Base-by-base conservation (phyloP, 2,113 vertebrate genomes). In the Psittacula cyanocephala region DNA sequence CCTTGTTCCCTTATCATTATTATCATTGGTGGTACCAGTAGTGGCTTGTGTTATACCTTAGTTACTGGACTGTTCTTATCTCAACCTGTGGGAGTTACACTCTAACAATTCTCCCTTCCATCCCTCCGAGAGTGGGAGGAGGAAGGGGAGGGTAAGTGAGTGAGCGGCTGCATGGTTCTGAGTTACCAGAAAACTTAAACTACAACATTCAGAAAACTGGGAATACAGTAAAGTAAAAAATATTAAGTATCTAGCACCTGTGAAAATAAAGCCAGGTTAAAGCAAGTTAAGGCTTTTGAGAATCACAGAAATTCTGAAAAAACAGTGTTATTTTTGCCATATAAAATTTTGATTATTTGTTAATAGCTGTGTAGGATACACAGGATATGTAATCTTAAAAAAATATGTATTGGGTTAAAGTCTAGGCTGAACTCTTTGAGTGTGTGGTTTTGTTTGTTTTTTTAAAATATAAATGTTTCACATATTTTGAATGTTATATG, bases 211-310 rank as follows among this genome's bases (percentile, higher is more conserved):
- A 85, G 43, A 93, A 78, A 60, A 86, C 67, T 23, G 65, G 17
- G 17, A 49, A 44, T 47, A 13, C 28, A 41, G 6, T 44, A 8
- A 77, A 27, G 3, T 50, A 18, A 2, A 5, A 64, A 82, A 92
- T 2, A 3, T 75, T 43, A 15, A 37, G 12, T 53, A 37, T 39
- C 6, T 18, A 65, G n/a, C 1, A 8, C 2, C 2, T 64, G 11
- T 53, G 31, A 46, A 81, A 88, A 67, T 7, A 35, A 72, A 29
- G 4, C 23, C 20, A 63, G 39, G n/a, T 62, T 77, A 74, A 82
- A 65, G 6, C 11, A 76, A 44, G 11, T 12, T 14, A 55, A 53
- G 13, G 35, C 16, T 74, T 88, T 6, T 74, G 11, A 75, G 44
- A 70, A 60, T 44, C 13, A 72, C 7, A 52, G 11, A 71, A n/a